phyloP scores from a whole-genome alignment of 2,797 vertebrate genomes.

The Miichthys miiuy region DNA sequence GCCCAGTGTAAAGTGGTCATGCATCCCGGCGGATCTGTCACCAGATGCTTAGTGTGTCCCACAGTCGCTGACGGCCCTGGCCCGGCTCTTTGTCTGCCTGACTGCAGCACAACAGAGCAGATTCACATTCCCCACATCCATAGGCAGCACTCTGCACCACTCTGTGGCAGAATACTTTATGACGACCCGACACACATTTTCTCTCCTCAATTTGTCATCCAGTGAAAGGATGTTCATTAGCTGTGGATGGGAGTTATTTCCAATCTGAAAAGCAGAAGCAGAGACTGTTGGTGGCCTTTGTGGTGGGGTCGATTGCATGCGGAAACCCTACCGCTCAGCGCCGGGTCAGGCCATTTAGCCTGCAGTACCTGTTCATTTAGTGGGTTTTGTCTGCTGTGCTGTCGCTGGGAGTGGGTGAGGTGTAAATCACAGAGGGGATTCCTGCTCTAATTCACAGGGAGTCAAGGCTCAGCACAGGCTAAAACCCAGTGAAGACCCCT shows the following conservation, averaged over 20 bases:
- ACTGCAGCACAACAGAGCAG: slow-evolving; percentile 73
- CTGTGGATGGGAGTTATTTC: slow-evolving; percentile 39
- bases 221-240: slow-evolving; percentile 69
- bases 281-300: slow-evolving; percentile 29
- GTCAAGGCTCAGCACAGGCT: slow-evolving; percentile 80
- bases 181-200: slow-evolving; percentile 60
- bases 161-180: slow-evolving; percentile 60
- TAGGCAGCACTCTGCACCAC: slow-evolving; percentile 53
- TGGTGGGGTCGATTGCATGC: slow-evolving; percentile 18
- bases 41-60: slow-evolving; percentile 81
- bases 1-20: slow-evolving; percentile 83
- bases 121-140: slow-evolving; percentile 78
- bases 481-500: slow-evolving; percentile 85
- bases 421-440: slow-evolving; percentile 66
- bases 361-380: slow-evolving; percentile 52
- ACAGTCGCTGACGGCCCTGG: slow-evolving; percentile 80
- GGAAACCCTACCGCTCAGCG: slow-evolving; percentile 13
- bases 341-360: slow-evolving; percentile 43
- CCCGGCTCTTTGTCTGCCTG: slow-evolving; percentile 79
- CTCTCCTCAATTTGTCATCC: slow-evolving; percentile 71
- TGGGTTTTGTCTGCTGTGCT: slow-evolving; percentile 36
- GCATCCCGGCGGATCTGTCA: slow-evolving; percentile 84
- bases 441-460: slow-evolving; percentile 76
- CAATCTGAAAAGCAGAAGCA: slow-evolving; percentile 27
- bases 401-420: slow-evolving; percentile 39